Evolutionary conservation across 2,888 invertebrate species (phyloP).

Genomic region (Netelia virgata): DNA sequence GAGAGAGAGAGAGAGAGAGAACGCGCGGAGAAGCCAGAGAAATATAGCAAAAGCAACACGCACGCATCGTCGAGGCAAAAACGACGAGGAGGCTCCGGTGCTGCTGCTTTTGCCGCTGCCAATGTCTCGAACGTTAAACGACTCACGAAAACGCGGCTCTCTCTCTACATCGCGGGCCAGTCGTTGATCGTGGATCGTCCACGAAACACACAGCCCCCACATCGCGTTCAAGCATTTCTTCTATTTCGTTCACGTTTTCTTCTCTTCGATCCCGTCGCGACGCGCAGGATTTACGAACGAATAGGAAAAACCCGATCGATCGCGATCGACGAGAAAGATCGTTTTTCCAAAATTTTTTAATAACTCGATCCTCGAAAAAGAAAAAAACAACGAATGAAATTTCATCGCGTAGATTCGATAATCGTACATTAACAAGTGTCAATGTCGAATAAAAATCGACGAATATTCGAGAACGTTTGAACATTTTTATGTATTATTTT

Average conservation of each 20-base stretch:
- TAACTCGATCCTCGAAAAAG: background rate
- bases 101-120: slow-evolving; percentile 72
- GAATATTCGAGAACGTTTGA: too few species aligned
- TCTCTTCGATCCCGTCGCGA: too few species aligned
- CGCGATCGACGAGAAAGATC: background rate
- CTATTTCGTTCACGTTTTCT: background rate
- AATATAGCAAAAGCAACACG: slow-evolving; percentile 53
- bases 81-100: slow-evolving; percentile 63
- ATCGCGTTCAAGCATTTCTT: slow-evolving; percentile 43
- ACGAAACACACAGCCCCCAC: slow-evolving; percentile 74
- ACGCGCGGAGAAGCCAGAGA: slow-evolving; percentile 25
- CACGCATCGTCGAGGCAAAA: slow-evolving; percentile 62
- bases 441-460: background rate
- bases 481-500: too few species aligned
- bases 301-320: background rate
- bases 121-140: slow-evolving; percentile 75
- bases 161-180: slow-evolving; percentile 74
- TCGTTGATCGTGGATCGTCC: slow-evolving; percentile 80
- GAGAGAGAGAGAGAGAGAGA: slow-evolving; percentile 45
- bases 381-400: background rate
- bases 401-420: background rate
- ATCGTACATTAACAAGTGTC: background rate
- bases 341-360: background rate
- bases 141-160: slow-evolving; percentile 67
- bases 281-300: background rate